Conservation (phyloP, 2,113 vertebrate genomes). For the Glaucomys volans region DNA sequence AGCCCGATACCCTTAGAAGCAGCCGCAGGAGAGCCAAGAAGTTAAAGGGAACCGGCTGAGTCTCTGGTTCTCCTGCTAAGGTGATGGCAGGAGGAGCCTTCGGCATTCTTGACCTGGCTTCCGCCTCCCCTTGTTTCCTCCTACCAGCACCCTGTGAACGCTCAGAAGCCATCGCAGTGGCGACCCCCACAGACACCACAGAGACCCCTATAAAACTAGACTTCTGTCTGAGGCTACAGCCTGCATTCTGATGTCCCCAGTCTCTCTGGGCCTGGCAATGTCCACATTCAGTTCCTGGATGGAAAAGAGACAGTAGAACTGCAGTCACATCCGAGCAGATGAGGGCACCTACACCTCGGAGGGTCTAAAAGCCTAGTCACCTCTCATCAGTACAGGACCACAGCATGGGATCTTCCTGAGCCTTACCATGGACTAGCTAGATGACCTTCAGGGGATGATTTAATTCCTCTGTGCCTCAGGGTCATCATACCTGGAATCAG, state of each 20-base stretch:
- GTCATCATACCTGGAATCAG: not conserved
- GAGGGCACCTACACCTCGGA: not conserved
- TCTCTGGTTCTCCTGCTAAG: conserved; percentile 63
- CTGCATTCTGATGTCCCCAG: conserved; percentile 73
- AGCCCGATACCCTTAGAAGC: not conserved
- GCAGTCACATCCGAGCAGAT: not conserved
- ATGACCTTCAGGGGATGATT: not conserved
- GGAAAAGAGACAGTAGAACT: not conserved
- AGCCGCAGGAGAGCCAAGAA: conserved; percentile 20
- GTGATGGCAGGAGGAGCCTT: conserved; percentile 49
- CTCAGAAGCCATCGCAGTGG: conserved; percentile 57
- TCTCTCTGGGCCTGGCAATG: conserved; percentile 71
- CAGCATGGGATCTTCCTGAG: not conserved
- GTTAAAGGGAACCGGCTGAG: conserved; percentile 53
- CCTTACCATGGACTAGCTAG: not conserved
- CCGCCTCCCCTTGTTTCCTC: conserved; percentile 67
- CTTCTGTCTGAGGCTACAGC: conserved; percentile 49
- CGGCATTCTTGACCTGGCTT: conserved; percentile 68
- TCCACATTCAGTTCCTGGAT: not conserved
- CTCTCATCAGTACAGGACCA: not conserved
- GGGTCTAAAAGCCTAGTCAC: not conserved
- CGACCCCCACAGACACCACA: conserved; percentile 21
- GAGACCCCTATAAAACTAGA: conserved; percentile 65
- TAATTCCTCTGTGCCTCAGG: not conserved
- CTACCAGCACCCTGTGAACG: conserved; percentile 68